phyloP scores from a whole-genome alignment of 2,797 vertebrate genomes.

The Danio choprae region DNA sequence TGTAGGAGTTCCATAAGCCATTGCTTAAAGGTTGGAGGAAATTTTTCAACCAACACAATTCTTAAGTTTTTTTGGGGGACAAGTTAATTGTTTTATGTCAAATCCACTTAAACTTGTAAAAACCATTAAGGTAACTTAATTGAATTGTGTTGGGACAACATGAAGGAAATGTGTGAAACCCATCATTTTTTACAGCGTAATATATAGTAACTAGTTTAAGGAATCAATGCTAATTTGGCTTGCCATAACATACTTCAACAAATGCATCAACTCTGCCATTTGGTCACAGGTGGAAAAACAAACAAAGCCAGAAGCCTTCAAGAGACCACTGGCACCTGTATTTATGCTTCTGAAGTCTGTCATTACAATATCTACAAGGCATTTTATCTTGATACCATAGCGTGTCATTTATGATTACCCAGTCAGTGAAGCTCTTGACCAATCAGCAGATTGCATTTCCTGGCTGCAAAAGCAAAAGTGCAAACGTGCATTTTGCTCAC shows the following conservation, averaged over 20 bases:
- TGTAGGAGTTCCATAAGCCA: no score
- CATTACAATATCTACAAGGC: not conserved
- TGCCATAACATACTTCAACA: conserved; percentile 5
- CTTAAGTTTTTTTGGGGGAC: no score
- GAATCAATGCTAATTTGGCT: not conserved
- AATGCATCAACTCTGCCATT: not conserved
- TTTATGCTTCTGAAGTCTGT: not conserved
- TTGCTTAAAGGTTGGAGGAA: no score
- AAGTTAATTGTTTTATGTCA: no score
- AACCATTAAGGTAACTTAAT: no score
- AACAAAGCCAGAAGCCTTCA: not conserved
- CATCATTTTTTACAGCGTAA: no score
- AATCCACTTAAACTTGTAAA: no score
- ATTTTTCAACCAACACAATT: no score
- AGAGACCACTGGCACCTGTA: not conserved
- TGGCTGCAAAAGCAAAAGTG: not conserved
- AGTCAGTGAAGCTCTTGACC: conserved; percentile 1
- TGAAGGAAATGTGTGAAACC: no score
- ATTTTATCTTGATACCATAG: not conserved
- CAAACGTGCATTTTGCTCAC: not conserved
- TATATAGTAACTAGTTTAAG: not conserved
- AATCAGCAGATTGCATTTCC: conserved; percentile 27
- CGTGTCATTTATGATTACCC: not conserved
- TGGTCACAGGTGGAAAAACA: conserved; percentile 7
- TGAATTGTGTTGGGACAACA: no score